Base-by-base conservation (phyloP, 2,113 vertebrate genomes). In the Caranx ignobilis region DNA sequence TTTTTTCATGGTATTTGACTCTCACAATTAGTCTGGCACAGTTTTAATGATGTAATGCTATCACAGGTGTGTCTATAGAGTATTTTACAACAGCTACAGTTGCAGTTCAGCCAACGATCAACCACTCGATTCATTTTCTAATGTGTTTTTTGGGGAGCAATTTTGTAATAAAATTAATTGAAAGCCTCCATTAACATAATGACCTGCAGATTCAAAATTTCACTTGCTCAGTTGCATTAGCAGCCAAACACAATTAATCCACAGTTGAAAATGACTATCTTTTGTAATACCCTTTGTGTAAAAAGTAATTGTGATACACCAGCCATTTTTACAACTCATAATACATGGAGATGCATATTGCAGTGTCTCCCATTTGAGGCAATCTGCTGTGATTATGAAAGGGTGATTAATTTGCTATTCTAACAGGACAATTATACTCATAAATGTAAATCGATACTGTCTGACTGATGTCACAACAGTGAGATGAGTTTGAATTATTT, bases 401-500 rank as follows among this genome's bases (percentile, higher is more conserved):
- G 34, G 21, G 13, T 72, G 11, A 56, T 63, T 72, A 6, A 1
- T 81, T 50, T 72, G 12, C n/a, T 71, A 9, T 7, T 2, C 57
- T 62, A 54, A 77, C 1, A 37, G 39, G 21, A 65, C 16, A 64
- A 69, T 34, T 55, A 34, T 18, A 68, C 37, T 52, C 34, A 50
- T 62, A 19, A n/a, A 72, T 64, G 39, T n/a, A 69, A 50, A 66
- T 55, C 3, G 45, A 64, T 31, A 39, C 11, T 35, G 15, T 59
- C 31, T 62, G 69, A 62, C n/a, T 32, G 6, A 63, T 56, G 15
- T 37, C 45, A 80, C 6, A 1, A 21, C 21, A 70, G 3, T 66
- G 56, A 6, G 16, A 55, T 59, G 32, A 31, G 4, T 31, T 6
- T 80, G 21, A 56, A 34, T 73, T 45, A 69, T 77, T 72, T 11